A percentile compares a stretch with the other conserved stretches of the same genome.
phyloP scores from a whole-genome alignment of 2,888 invertebrate species.

The Palloptera scutellata region DNA sequence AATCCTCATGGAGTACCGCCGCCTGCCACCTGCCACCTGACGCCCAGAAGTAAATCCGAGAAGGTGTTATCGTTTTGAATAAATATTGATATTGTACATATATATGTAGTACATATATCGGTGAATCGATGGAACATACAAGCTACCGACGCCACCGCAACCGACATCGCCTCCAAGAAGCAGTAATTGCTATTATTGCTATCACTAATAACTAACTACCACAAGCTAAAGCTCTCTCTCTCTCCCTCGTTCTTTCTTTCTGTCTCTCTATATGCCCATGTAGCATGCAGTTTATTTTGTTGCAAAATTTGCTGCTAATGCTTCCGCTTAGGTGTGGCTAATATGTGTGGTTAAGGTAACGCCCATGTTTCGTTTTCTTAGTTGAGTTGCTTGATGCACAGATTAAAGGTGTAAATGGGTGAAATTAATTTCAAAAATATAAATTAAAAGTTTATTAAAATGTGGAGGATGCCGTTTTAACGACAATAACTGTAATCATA shows the following conservation, averaged over 20 bases:
- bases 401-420: slow-evolving; percentile 58
- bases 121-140: background rate
- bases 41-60: slow-evolving; percentile 50
- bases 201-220: background rate
- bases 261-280: background rate
- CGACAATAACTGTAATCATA: too few species aligned
- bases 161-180: background rate
- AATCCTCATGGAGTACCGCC: background rate
- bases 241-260: background rate
- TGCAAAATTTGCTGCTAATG: slow-evolving; percentile 49
- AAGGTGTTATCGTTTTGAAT: slow-evolving; percentile 61
- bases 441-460: slow-evolving; percentile 56
- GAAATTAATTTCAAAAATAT: slow-evolving; percentile 54
- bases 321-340: slow-evolving; percentile 54
- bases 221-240: background rate
- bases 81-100: slow-evolving; percentile 56
- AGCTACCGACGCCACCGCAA: background rate
- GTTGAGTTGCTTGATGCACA: slow-evolving; percentile 30
- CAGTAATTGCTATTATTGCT: background rate
- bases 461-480: slow-evolving; percentile 30
- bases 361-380: slow-evolving; percentile 27
- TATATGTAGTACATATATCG: background rate
- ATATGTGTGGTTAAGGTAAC: slow-evolving; percentile 38
- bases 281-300: slow-evolving; percentile 5
- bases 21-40: background rate